Conservation (phyloP, 2,797 vertebrate species). For the Hippocampus kuda region DNA sequence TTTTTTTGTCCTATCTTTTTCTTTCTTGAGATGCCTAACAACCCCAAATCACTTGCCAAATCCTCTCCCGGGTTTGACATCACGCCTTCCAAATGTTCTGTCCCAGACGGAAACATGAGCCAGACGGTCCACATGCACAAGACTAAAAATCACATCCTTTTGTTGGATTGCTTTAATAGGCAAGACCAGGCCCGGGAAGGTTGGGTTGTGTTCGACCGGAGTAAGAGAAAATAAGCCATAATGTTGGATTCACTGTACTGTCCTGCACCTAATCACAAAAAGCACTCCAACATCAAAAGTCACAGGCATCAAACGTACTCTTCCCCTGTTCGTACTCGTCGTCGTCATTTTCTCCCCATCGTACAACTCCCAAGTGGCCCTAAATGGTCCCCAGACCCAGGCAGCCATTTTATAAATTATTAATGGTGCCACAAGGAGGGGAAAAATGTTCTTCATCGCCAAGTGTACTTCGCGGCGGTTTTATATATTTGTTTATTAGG, state of each 20-base stretch:
- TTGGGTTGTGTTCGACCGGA: constrained; percentile 27
- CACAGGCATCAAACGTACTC: constrained; percentile 25
- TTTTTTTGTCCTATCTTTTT: background rate
- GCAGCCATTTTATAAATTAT: constrained; percentile 10
- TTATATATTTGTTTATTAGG: background rate
- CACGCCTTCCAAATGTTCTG: background rate
- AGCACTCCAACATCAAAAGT: constrained; percentile 16
- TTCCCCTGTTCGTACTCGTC: constrained; percentile 16
- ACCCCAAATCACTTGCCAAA: background rate
- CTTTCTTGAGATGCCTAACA: background rate
- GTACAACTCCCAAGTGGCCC: constrained; percentile 1
- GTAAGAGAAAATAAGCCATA: constrained; percentile 48
- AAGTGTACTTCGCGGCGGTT: background rate
- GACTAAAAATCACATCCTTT: constrained; percentile 30
- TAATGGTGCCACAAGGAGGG: constrained; percentile 5
- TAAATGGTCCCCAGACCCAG: background rate
- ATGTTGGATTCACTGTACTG: constrained; percentile 30
- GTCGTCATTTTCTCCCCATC: constrained; percentile 15
- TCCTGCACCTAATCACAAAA: constrained; percentile 31
- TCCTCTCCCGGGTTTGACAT: constrained; percentile 14
- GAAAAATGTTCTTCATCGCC: background rate
- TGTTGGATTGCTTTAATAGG: constrained; percentile 41
- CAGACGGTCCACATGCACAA: background rate
- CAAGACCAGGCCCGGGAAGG: constrained; percentile 18
- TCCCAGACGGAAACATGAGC: background rate